phyloP scores from a whole-genome alignment of 2,797 vertebrate genomes.

The Cetoscarus ocellatus region DNA sequence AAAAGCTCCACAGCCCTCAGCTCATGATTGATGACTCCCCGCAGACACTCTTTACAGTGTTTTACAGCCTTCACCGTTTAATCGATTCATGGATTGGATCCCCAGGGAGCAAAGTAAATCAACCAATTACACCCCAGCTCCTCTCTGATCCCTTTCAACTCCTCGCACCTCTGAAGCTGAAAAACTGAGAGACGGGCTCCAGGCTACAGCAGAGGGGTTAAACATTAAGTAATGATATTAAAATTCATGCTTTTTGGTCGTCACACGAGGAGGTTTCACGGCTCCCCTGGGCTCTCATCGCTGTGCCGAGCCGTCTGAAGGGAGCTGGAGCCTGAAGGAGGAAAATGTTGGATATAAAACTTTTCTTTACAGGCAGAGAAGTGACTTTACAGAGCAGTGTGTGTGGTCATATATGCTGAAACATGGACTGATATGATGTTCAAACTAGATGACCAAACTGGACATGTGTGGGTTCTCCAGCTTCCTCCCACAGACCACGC shows the following conservation, averaged over 20 bases:
- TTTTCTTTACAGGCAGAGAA: background rate
- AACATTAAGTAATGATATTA: slow-evolving; percentile 28
- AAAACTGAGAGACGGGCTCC: slow-evolving; percentile 8
- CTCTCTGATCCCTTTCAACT: slow-evolving; percentile 49
- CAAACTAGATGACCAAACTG: too few species aligned
- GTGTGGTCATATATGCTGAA: background rate
- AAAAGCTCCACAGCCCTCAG: slow-evolving; percentile 5
- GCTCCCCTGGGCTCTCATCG: slow-evolving; percentile 9
- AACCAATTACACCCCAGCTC: slow-evolving; percentile 61
- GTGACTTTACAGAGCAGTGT: background rate
- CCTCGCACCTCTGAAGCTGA: slow-evolving; percentile 5
- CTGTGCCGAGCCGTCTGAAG: slow-evolving; percentile 1
- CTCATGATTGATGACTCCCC: slow-evolving; percentile 54
- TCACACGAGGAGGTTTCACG: background rate
- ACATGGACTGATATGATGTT: too few species aligned
- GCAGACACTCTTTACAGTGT: slow-evolving; percentile 32
- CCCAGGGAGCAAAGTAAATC: slow-evolving; percentile 62
- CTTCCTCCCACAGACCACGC: too few species aligned
- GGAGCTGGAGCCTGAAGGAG: slow-evolving; percentile 6
- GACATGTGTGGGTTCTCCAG: too few species aligned
- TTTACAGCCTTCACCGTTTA: slow-evolving; percentile 57
- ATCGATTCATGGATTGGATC: slow-evolving; percentile 59
- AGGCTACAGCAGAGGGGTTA: slow-evolving; percentile 9
- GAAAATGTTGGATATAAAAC: background rate
- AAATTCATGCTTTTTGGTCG: slow-evolving; percentile 30